Conservation (phyloP, 2,797 vertebrate species). For the Dicrostonyx torquatus region DNA sequence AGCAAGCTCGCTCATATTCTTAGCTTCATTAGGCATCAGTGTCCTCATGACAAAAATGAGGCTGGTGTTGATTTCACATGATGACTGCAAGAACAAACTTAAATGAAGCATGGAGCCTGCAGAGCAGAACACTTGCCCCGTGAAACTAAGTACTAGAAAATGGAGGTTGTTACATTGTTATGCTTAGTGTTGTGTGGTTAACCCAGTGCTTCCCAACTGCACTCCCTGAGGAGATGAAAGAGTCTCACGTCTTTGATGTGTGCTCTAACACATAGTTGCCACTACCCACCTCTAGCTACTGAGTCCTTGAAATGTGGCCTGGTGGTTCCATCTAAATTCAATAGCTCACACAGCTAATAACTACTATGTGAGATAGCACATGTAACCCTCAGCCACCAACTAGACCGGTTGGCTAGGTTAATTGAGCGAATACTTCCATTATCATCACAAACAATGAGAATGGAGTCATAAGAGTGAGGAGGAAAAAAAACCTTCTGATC, state of each 20-base stretch:
- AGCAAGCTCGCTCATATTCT: background rate
- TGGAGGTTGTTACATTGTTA: background rate
- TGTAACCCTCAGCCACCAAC: background rate
- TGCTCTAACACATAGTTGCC: background rate
- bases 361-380: background rate
- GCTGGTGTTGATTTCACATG: background rate
- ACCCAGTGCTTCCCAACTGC: background rate
- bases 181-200: background rate
- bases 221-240: background rate
- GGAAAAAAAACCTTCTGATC: background rate
- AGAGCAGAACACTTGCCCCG: background rate
- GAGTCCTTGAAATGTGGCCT: background rate
- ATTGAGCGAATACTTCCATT: background rate
- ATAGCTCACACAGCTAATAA: background rate
- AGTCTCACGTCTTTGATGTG: background rate
- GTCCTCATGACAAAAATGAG: slow-evolving; percentile 6
- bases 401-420: background rate
- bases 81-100: background rate
- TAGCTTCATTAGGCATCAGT: background rate
- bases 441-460: background rate
- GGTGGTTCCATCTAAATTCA: background rate
- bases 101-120: background rate
- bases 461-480: background rate
- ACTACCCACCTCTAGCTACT: background rate
- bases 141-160: background rate